phyloP scores from a whole-genome alignment of 2,797 vertebrate species.

The Onychomys torridus region DNA sequence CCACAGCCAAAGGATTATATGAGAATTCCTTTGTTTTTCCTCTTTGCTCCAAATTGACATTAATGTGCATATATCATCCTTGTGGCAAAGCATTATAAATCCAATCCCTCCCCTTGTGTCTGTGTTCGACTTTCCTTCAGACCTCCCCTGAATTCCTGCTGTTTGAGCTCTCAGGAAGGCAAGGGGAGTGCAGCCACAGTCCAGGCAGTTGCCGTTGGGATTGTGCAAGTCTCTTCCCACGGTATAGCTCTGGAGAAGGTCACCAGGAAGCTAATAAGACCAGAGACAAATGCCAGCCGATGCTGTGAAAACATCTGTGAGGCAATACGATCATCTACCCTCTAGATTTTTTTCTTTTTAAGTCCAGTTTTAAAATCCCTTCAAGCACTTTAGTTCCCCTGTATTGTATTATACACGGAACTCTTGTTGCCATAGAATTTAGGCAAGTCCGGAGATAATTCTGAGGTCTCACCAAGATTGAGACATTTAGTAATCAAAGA shows the following conservation, averaged over 20 bases:
- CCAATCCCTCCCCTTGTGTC: background rate
- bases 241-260: background rate
- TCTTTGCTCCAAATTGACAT: background rate
- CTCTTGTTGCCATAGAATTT: background rate
- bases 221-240: background rate
- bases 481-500: background rate
- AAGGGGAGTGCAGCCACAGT: background rate
- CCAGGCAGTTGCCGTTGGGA: too few relatives aligned
- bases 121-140: background rate
- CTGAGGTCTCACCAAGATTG: background rate
- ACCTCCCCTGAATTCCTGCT: background rate
- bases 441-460: background rate
- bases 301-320: background rate
- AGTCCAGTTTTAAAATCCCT: background rate
- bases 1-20: background rate
- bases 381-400: background rate
- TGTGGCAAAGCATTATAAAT: slow-evolving; percentile 26
- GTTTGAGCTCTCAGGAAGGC: background rate
- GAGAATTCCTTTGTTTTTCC: background rate
- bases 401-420: background rate
- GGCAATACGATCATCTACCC: background rate
- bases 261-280: background rate
- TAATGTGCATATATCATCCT: background rate
- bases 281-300: background rate
- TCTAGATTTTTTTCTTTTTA: background rate